Percentiles rank a stretch among this genome's conserved stretches.
Evolutionary conservation across 2,888 invertebrate species (phyloP).

Genomic region (Euclidia mi): DNA sequence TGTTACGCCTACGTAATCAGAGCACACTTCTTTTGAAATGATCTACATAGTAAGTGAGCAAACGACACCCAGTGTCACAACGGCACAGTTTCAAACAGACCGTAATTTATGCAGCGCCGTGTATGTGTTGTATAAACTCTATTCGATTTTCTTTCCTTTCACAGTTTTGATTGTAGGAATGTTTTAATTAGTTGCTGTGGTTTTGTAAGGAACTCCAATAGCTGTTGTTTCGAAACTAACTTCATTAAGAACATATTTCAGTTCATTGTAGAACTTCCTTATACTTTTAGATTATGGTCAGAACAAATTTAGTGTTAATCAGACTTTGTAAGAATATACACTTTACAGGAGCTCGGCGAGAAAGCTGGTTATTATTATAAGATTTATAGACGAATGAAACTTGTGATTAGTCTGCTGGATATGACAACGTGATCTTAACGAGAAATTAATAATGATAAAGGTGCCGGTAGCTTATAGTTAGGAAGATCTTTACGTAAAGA

Average conservation of each 20-base stretch:
- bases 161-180: constrained; percentile 13
- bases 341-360: too few species aligned
- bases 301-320: too few species aligned
- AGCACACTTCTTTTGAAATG: constrained; percentile 49
- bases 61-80: constrained; percentile 11
- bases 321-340: neutral
- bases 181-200: constrained; percentile 8
- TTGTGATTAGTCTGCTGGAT: too few species aligned
- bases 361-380: too few species aligned
- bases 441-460: too few species aligned
- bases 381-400: too few species aligned
- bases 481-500: too few species aligned
- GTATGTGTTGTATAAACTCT: constrained; percentile 3
- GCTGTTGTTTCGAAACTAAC: neutral
- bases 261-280: too few species aligned
- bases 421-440: too few species aligned
- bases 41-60: constrained; percentile 33
- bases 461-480: too few species aligned
- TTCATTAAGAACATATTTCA: too few species aligned
- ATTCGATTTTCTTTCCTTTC: constrained; percentile 31
- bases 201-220: constrained; percentile 14
- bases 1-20: constrained; percentile 52
- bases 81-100: neutral
- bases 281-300: too few species aligned
- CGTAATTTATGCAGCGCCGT: constrained; percentile 7